phyloP scores from a whole-genome alignment of 2,797 vertebrate genomes.

The Rhabdophis nuchalis region DNA sequence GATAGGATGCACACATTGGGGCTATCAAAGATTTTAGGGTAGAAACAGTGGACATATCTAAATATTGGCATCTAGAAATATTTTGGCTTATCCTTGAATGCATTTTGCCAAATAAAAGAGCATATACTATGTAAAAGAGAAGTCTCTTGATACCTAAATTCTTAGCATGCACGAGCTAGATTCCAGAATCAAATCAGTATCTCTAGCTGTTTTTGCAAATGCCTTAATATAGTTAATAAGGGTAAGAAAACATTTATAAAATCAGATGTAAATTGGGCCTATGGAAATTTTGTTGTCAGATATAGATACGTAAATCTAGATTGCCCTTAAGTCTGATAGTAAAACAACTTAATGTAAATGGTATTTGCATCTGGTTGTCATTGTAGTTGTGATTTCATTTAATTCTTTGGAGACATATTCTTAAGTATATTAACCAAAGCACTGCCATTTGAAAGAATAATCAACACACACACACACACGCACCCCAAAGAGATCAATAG shows the following conservation, averaged over 20 bases:
- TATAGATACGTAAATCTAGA: background rate
- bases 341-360: background rate
- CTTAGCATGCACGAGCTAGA: background rate
- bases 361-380: background rate
- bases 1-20: too few relatives aligned
- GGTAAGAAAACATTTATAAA: background rate
- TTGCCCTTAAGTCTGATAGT: background rate
- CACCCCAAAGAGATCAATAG: background rate
- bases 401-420: background rate
- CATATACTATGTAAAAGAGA: background rate
- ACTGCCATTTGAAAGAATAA: background rate
- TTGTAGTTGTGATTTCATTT: background rate
- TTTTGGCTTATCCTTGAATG: background rate
- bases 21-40: background rate
- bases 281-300: background rate
- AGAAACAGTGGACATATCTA: background rate
- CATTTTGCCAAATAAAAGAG: background rate
- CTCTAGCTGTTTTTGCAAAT: background rate
- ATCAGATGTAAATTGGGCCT: background rate
- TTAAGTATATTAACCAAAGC: background rate
- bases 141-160: background rate
- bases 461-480: background rate
- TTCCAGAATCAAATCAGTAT: background rate
- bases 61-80: background rate
- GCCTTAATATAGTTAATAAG: background rate